A percentile compares a stretch with the other conserved stretches of the same genome.
These are phyloP conservation scores for Argyrosomus regius DNA, from an alignment of 2,797 vertebrate genomes.

Conservation along the genomic window DNA sequence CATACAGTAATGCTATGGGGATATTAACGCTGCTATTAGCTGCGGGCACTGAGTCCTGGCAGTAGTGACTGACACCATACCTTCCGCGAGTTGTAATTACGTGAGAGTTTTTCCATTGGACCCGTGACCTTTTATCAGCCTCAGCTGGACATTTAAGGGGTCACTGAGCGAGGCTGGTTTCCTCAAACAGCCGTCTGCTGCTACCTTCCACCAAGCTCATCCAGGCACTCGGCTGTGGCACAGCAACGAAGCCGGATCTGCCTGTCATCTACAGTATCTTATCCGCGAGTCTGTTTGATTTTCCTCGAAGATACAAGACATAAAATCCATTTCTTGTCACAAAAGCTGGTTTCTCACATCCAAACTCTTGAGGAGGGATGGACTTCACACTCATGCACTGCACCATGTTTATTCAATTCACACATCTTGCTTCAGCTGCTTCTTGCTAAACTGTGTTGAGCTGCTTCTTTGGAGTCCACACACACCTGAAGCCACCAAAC, in stretches of 20 bases:
- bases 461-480: slow-evolving; percentile 13
- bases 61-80: slow-evolving; percentile 71
- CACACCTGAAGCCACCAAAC: slow-evolving; percentile 49
- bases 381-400: background rate
- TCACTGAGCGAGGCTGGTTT: slow-evolving; percentile 52
- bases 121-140: slow-evolving; percentile 79
- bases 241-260: slow-evolving; percentile 31
- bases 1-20: slow-evolving; percentile 57
- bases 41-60: slow-evolving; percentile 64
- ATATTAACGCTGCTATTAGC: slow-evolving; percentile 72
- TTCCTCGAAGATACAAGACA: slow-evolving; percentile 5
- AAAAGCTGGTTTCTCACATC: background rate
- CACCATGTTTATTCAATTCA: background rate
- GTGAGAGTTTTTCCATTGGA: slow-evolving; percentile 79
- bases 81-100: slow-evolving; percentile 80
- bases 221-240: slow-evolving; percentile 35
- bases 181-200: slow-evolving; percentile 45
- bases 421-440: slow-evolving; percentile 5
- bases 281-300: slow-evolving; percentile 13
- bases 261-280: slow-evolving; percentile 24
- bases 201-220: slow-evolving; percentile 29
- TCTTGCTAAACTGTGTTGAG: slow-evolving; percentile 3
- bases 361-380: background rate
- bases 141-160: slow-evolving; percentile 70
- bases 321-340: background rate